Evolutionary conservation across 2,888 invertebrate species (phyloP).

Genomic region (Caenorhabditis plicata): DNA sequence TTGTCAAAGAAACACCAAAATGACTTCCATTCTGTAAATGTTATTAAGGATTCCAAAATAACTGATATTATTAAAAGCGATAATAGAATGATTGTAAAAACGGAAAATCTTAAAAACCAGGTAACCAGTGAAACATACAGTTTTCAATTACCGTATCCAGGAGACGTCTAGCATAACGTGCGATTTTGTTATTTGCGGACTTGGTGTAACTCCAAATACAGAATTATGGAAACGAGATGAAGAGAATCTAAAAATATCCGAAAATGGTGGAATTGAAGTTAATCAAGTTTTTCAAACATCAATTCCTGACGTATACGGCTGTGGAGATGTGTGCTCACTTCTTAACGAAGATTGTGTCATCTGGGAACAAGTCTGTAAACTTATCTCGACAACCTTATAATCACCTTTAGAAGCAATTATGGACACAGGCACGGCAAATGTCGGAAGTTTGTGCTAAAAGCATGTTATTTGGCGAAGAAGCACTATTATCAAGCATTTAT

Average conservation of each 20-base stretch:
- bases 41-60: conserved; percentile 7
- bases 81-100: conserved; percentile 1
- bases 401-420: conserved; percentile 79
- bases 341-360: too few species aligned
- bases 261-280: conserved; percentile 83
- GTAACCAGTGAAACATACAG: conserved; percentile 1
- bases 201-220: conserved; percentile 77
- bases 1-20: conserved; percentile 6
- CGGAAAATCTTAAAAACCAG: conserved; percentile 1
- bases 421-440: conserved; percentile 98
- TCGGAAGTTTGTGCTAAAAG: conserved; percentile 88
- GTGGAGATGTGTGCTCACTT: conserved; percentile 90
- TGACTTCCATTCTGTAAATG: conserved; percentile 3
- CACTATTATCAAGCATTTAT: conserved; percentile 77
- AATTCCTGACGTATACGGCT: conserved; percentile 80
- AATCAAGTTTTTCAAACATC: conserved; percentile 84
- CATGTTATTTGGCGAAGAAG: conserved; percentile 72
- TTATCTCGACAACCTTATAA: background rate
- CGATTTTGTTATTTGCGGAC: conserved; percentile 91
- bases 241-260: conserved; percentile 55
- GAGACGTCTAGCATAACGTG: background rate
- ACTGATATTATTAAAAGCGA: background rate
- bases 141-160: background rate
- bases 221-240: conserved; percentile 40
- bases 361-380: conserved; percentile 61